Evolutionary conservation across 2,113 vertebrate genomes (phyloP), one percentile per base, ranked within the genome.

Genomic region (Amphiprion ocellaris): DNA sequence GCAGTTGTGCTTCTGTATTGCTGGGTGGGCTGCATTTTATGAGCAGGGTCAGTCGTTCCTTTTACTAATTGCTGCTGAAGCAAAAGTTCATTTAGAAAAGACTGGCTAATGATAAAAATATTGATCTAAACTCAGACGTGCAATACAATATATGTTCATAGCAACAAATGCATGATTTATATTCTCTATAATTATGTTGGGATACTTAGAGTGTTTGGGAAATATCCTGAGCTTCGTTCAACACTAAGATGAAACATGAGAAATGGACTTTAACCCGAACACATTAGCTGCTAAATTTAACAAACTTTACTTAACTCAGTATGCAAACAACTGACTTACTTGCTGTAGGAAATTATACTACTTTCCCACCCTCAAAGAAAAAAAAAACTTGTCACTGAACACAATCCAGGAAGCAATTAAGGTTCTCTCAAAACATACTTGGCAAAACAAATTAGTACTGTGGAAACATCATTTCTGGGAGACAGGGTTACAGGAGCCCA

Each of bases 21-120:
- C 41, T 30, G 44, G 16, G 26, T 58, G 66, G 66, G 67, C 67
- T 44, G 52, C 50, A 19, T 61, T 66, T 8, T 19, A 54, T 41
- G 21, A 70, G 54, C 74, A 49, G 33, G 63, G 59, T 46, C 55
- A 53, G 12, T 37, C 44, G 19, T 21, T 3, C 17, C 16, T 26
- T 19, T n/a, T 11, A 17, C 9, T 58, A n/a, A 16, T 47, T 71
- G 33, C 41, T 71, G 28, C 33, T 58, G 5, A 61, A 61, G 14
- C 39, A 49, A 50, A 53, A 19, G 21, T 54, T 69, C 0, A 41
- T 50, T 69, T 46, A 24, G 33, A 37, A 37, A 46, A 58, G 8
- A 58, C 14, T 49, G 23, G 17, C 21, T 54, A 41, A 50, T 26
- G 47, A 54, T 16, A 19, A 26, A 50, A 6, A 3, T 19, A n/a